Percentiles rank a stretch among this genome's conserved stretches.
Evolutionary conservation across 2,113 vertebrate species (phyloP).

Genomic region (Alces alces): DNA sequence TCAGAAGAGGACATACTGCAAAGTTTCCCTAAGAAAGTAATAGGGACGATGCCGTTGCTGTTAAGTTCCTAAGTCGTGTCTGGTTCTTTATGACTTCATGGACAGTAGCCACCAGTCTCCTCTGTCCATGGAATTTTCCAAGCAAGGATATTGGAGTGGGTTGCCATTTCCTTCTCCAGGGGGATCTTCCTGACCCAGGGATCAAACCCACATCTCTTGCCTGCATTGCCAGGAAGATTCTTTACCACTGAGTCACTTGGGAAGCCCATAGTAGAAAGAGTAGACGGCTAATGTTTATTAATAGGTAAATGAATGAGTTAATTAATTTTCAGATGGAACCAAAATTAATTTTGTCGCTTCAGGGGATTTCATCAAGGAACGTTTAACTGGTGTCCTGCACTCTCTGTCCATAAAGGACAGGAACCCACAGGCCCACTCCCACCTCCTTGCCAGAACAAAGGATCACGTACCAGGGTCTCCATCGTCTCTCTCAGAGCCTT

Average conservation of each 20-base stretch:
- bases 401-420: not conserved
- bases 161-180: not conserved
- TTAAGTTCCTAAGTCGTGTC: not conserved
- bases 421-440: not conserved
- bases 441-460: conserved; percentile 36
- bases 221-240: not conserved
- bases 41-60: not conserved
- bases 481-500: conserved; percentile 73
- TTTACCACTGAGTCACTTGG: not conserved
- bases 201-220: not conserved
- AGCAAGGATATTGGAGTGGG: not conserved
- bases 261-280: not conserved
- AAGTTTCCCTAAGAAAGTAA: not conserved
- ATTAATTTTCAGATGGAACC: not conserved
- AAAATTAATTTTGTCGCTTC: not conserved
- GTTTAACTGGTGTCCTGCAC: not conserved
- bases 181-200: not conserved
- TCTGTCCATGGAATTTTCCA: not conserved
- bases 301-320: not conserved
- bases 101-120: not conserved
- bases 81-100: not conserved
- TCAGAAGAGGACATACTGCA: not conserved
- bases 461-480: conserved; percentile 78
- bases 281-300: not conserved
- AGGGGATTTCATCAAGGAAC: not conserved